Conservation (phyloP, 2,888 invertebrate genomes). For the Rhaphigaster nebulosa region DNA sequence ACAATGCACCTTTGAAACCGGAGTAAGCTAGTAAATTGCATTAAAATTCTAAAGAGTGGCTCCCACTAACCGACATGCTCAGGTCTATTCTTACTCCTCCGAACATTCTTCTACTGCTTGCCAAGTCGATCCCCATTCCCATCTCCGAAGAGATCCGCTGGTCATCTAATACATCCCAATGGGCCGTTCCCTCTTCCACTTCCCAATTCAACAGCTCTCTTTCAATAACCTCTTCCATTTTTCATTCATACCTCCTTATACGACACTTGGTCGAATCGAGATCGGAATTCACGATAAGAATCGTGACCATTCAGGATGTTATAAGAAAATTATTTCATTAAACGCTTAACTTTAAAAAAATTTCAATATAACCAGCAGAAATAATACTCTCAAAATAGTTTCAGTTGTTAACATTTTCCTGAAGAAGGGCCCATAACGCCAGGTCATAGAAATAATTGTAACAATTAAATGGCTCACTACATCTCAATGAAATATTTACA, state of each 20-base stretch:
- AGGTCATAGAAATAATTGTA: too few relatives aligned
- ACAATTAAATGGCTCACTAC: too few relatives aligned
- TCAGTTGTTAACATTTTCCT: too few relatives aligned
- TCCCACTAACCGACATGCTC: background rate
- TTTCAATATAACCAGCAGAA: too few relatives aligned
- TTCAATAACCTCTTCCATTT: slow-evolving; percentile 8
- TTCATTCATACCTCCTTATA: background rate
- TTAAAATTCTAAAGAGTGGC: background rate
- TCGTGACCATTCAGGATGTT: background rate
- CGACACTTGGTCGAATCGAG: background rate
- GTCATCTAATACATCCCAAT: background rate
- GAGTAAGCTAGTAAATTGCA: background rate
- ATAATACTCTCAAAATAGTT: too few relatives aligned
- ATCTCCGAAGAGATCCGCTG: background rate
- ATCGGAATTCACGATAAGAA: background rate
- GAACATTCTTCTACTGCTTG: background rate
- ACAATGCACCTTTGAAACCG: too few relatives aligned
- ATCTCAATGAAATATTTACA: too few relatives aligned
- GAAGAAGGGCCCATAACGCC: too few relatives aligned
- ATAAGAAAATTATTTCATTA: background rate
- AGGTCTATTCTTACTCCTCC: background rate
- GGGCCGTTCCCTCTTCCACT: background rate
- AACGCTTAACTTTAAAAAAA: too few relatives aligned
- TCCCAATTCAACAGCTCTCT: background rate
- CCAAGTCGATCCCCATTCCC: background rate